phyloP scores from a whole-genome alignment of 2,888 invertebrate genomes.

The Choristoneura rosaceana region DNA sequence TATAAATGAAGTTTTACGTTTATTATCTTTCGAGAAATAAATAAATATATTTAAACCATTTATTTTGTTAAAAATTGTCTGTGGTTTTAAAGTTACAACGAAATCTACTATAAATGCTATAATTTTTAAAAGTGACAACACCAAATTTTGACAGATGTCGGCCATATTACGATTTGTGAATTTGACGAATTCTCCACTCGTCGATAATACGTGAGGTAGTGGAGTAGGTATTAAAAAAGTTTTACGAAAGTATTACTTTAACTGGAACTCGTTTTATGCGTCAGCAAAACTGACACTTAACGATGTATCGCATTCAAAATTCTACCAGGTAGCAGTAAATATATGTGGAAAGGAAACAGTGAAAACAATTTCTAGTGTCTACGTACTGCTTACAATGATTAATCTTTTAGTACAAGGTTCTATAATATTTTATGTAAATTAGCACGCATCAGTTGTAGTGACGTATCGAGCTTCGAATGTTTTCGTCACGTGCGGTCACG shows the following conservation, averaged over 20 bases:
- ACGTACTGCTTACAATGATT: constrained; percentile 79
- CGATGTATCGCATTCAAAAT: constrained; percentile 19
- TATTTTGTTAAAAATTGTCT: constrained; percentile 1
- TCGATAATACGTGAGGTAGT: constrained; percentile 48
- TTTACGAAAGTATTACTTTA: constrained; percentile 42
- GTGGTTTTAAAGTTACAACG: not conserved
- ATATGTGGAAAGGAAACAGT: constrained; percentile 65
- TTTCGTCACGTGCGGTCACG: constrained; percentile 41
- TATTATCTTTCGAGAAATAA: too few species aligned
- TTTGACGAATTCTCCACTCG: constrained; percentile 53
- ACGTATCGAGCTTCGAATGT: constrained; percentile 45
- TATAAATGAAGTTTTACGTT: too few species aligned
- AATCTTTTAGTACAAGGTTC: constrained; percentile 80
- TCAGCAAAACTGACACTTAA: constrained; percentile 22
- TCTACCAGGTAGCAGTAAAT: constrained; percentile 44
- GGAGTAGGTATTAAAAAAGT: constrained; percentile 36
- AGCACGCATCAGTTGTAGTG: constrained; percentile 63
- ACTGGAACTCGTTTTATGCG: constrained; percentile 39
- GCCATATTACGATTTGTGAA: constrained; percentile 70
- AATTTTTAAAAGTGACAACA: constrained; percentile 48
- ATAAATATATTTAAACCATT: too few species aligned
- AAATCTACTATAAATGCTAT: constrained; percentile 34
- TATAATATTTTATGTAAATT: constrained; percentile 77
- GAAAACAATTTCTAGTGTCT: constrained; percentile 75
- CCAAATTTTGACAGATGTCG: constrained; percentile 63